Percentiles rank a stretch among this genome's conserved stretches.
Conservation (phyloP, 2,113 vertebrate genomes). For the Nesoenas mayeri region DNA sequence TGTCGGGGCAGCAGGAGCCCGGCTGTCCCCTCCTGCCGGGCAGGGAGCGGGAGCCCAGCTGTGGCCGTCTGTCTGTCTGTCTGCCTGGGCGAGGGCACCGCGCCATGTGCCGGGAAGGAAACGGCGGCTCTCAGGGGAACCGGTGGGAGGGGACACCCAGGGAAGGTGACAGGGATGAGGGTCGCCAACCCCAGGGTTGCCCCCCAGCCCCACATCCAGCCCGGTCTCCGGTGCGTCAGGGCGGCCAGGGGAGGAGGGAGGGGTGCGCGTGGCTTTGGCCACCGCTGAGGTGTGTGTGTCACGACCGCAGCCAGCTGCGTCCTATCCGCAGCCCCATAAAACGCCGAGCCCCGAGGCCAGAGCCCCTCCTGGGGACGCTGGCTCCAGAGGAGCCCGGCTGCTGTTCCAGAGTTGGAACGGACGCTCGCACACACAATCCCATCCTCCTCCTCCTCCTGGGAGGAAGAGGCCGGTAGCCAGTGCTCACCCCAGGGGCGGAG, state of each 20-base stretch:
- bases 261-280: conserved; percentile 18
- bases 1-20: neutral
- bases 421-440: neutral
- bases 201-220: neutral
- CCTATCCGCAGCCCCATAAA: conserved; percentile 53
- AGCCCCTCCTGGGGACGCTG: conserved; percentile 19
- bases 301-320: conserved; percentile 58
- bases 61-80: conserved; percentile 44
- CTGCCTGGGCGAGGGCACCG: conserved; percentile 5
- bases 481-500: neutral
- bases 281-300: conserved; percentile 56
- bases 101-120: neutral
- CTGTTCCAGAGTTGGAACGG: conserved; percentile 49
- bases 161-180: neutral
- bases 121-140: accelerated
- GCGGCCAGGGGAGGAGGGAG: neutral
- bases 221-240: neutral
- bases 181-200: accelerated
- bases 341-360: conserved; percentile 35
- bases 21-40: conserved; percentile 37
- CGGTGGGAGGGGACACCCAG: neutral
- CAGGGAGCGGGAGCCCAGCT: conserved; percentile 28
- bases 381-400: conserved; percentile 52
- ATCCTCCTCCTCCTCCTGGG: neutral
- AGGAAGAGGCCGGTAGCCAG: conserved; percentile 15